Percentiles rank a stretch among this genome's conserved stretches.
Evolutionary conservation across 2,888 invertebrate genomes (phyloP).

Genomic region (Mimas tiliae): DNA sequence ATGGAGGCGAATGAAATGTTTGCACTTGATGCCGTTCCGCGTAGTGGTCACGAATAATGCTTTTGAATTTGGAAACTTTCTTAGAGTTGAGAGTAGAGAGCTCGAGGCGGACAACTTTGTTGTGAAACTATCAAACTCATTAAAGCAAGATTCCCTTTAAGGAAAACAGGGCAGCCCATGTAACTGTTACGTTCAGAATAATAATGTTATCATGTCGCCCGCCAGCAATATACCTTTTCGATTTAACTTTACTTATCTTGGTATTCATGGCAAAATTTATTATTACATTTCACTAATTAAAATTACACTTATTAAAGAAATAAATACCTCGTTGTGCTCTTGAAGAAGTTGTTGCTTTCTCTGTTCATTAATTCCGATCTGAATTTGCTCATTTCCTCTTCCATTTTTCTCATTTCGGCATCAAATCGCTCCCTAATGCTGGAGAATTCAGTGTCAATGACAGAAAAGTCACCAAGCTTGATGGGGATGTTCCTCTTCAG

Average conservation of each 20-base stretch:
- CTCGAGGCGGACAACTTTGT: constrained; percentile 62
- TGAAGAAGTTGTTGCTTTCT: constrained; percentile 96
- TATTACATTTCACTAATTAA: constrained; percentile 21
- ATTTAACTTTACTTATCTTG: neutral
- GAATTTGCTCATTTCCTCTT: constrained; percentile 98
- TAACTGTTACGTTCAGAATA: constrained; percentile 66
- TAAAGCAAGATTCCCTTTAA: constrained; percentile 81
- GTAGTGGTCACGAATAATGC: constrained; percentile 80
- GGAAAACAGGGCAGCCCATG: constrained; percentile 67
- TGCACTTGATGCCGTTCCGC: constrained; percentile 82
- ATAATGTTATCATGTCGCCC: constrained; percentile 55
- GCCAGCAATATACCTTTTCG: constrained; percentile 32
- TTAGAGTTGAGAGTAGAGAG: constrained; percentile 56
- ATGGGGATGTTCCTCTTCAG: constrained; percentile 96
- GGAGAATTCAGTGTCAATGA: constrained; percentile 98
- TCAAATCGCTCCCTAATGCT: constrained; percentile 98
- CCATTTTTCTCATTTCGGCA: constrained; percentile 99
- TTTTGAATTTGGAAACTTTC: constrained; percentile 72
- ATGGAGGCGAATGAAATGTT: constrained; percentile 83
- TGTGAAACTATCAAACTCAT: constrained; percentile 75
- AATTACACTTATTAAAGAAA: constrained; percentile 41
- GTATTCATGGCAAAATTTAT: neutral
- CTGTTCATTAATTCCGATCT: constrained; percentile 96
- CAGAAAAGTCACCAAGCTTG: constrained; percentile 96
- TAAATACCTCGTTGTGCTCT: constrained; percentile 93